These are phyloP conservation scores for Toxotes lorentzi DNA, from an alignment of 2,797 vertebrate species.

Conservation along the genomic window DNA sequence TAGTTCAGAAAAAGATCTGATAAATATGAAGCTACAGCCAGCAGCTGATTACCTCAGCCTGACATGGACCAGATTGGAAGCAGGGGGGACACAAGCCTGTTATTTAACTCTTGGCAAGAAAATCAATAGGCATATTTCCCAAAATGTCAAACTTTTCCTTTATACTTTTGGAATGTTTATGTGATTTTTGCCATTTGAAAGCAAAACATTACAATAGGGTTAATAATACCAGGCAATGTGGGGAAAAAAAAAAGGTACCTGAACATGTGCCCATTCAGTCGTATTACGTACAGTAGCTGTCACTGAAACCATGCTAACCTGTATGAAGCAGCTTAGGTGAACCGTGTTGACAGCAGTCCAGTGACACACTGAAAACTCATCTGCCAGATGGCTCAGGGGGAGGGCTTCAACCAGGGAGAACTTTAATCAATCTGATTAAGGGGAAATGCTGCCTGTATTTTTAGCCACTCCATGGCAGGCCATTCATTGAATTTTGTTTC, in stretches of 20 bases:
- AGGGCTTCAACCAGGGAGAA: constrained; percentile 78
- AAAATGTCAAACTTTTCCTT: neutral
- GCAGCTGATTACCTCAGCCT: neutral
- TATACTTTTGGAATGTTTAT: neutral
- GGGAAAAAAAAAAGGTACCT: neutral
- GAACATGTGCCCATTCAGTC: neutral
- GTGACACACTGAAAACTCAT: constrained; percentile 71
- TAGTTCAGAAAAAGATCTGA: neutral
- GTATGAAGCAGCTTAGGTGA: constrained; percentile 67
- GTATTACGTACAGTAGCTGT: constrained; percentile 24
- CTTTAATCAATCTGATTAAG: constrained; percentile 87
- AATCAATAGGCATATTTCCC: neutral
- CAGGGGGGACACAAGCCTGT: too few relatives aligned
- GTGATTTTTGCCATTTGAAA: constrained; percentile 2
- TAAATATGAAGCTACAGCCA: neutral
- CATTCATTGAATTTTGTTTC: constrained; percentile 83
- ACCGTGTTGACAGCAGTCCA: constrained; percentile 71
- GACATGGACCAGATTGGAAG: neutral
- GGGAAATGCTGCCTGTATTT: constrained; percentile 86
- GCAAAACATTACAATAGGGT: neutral
- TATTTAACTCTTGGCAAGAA: neutral
- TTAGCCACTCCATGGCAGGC: constrained; percentile 79
- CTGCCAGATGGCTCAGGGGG: constrained; percentile 82
- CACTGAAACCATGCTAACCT: constrained; percentile 60
- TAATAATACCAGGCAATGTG: neutral